phyloP scores from a whole-genome alignment of 2,797 vertebrate species.

The Ctenochaetus hawaiiensis region DNA sequence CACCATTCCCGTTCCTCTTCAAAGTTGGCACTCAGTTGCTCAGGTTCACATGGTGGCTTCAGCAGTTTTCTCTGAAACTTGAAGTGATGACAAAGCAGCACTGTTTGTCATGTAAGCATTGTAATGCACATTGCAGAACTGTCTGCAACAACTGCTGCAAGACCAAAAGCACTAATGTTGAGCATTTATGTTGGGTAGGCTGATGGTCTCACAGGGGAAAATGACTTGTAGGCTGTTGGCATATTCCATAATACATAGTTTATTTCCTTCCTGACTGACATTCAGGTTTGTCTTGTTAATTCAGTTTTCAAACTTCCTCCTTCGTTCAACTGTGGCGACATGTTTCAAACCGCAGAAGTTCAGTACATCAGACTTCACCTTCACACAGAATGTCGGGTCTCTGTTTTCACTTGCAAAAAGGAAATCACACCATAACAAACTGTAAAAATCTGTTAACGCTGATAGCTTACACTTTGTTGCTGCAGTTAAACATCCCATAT shows the following conservation, averaged over 20 bases:
- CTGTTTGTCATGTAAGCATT: slow-evolving; percentile 44
- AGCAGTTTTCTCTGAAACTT: slow-evolving; percentile 27
- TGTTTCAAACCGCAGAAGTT: slow-evolving; percentile 6
- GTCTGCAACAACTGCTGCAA: background rate
- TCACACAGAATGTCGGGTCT: background rate
- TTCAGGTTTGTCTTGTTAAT: background rate
- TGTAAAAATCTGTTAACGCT: no score
- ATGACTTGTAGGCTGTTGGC: background rate
- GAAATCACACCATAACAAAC: background rate
- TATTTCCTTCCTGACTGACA: background rate
- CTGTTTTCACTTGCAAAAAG: slow-evolving; percentile 4
- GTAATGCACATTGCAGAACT: slow-evolving; percentile 4
- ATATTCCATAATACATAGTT: background rate
- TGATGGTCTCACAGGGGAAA: background rate
- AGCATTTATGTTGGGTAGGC: slow-evolving; percentile 3
- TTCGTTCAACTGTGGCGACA: background rate
- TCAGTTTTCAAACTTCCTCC: slow-evolving; percentile 9
- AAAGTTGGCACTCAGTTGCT: background rate
- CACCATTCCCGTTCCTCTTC: background rate
- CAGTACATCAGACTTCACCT: background rate
- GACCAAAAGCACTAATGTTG: background rate
- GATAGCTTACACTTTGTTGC: no score
- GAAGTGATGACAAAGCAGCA: slow-evolving; percentile 47
- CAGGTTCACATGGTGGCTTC: background rate
- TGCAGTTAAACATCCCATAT: background rate